Percentiles rank a stretch among this genome's conserved stretches.
Evolutionary conservation across 1,140 invertebrate species (phyloP).

Genomic region (Neoseiulus cucumeris): DNA sequence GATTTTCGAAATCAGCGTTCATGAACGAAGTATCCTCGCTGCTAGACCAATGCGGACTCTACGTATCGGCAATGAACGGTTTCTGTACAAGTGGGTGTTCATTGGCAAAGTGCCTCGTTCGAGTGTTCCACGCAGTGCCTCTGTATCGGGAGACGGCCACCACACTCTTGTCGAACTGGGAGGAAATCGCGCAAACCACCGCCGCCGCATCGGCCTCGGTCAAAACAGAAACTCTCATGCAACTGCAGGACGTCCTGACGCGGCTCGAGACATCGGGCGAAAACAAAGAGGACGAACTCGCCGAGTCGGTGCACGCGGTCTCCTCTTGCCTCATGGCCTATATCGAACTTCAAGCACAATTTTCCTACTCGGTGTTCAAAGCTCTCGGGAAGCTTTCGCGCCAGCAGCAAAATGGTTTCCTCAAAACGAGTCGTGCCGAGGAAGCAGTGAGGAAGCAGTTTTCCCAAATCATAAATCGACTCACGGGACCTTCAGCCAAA

Average conservation of each 20-base stretch:
- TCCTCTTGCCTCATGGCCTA: constrained; percentile 17
- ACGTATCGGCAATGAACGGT: constrained; percentile 1
- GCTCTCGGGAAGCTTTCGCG: constrained; percentile 18
- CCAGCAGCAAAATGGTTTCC: constrained; percentile 14
- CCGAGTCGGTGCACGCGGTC: constrained; percentile 14
- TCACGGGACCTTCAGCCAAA: not conserved
- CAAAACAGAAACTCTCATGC: constrained; percentile 20
- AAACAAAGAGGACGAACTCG: not conserved
- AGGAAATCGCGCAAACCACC: constrained; percentile 18
- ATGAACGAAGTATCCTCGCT: constrained; percentile 10
- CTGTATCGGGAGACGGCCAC: not conserved
- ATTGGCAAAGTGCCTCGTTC: not conserved
- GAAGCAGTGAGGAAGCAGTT: constrained; percentile 12
- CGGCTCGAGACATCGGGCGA: constrained; percentile 14
- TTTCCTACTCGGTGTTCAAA: constrained; percentile 18
- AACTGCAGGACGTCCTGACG: constrained; percentile 18
- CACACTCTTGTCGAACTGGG: constrained; percentile 13
- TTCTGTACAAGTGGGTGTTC: constrained; percentile 3
- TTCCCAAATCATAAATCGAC: not conserved
- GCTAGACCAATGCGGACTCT: not conserved
- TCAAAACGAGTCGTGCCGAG: constrained; percentile 14
- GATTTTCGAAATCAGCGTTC: constrained; percentile 8
- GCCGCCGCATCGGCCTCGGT: constrained; percentile 19
- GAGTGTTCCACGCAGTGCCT: constrained; percentile 5
- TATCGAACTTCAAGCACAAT: constrained; percentile 19